Percentiles rank a stretch among this genome's conserved stretches.
Evolutionary conservation across 2,888 invertebrate species (phyloP).

Genomic region (Nineta flava): DNA sequence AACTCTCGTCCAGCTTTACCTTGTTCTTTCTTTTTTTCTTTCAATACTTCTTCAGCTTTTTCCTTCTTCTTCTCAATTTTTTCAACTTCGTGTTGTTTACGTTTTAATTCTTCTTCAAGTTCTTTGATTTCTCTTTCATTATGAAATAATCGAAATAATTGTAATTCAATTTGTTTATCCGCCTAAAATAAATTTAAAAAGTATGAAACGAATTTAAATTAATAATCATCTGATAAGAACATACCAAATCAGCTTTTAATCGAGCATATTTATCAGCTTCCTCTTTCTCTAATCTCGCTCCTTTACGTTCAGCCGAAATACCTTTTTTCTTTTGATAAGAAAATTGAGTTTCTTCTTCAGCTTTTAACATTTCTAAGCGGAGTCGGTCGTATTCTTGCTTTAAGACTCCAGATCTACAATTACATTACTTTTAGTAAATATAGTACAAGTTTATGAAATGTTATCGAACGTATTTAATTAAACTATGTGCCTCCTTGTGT

Average conservation of each 20-base stretch:
- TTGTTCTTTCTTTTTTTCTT: conserved; percentile 87
- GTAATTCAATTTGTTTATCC: conserved; percentile 83
- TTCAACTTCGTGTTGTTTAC: conserved; percentile 67
- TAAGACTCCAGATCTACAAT: conserved; percentile 72
- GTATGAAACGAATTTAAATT: conserved; percentile 3
- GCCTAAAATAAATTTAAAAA: conserved; percentile 35
- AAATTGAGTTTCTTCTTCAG: conserved; percentile 96
- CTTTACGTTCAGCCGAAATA: conserved; percentile 94
- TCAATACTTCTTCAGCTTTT: conserved; percentile 77
- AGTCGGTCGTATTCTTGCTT: conserved; percentile 90
- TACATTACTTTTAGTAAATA: not conserved
- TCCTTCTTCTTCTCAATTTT: conserved; percentile 72
- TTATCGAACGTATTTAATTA: not conserved
- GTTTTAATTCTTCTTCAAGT: conserved; percentile 60
- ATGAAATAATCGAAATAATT: conserved; percentile 85
- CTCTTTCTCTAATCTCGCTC: conserved; percentile 95
- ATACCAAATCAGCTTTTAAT: conserved; percentile 79
- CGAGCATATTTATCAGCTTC: conserved; percentile 96
- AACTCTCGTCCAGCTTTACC: conserved; percentile 75
- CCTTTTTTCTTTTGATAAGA: conserved; percentile 98
- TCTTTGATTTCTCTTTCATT: conserved; percentile 84
- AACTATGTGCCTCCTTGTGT: no score
- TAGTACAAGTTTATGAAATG: not conserved
- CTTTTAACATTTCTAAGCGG: conserved; percentile 87
- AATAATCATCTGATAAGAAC: conserved; percentile 11